These are phyloP conservation scores for Rhineura floridana DNA, from an alignment of 2,113 vertebrate species.

Conservation along the genomic window DNA sequence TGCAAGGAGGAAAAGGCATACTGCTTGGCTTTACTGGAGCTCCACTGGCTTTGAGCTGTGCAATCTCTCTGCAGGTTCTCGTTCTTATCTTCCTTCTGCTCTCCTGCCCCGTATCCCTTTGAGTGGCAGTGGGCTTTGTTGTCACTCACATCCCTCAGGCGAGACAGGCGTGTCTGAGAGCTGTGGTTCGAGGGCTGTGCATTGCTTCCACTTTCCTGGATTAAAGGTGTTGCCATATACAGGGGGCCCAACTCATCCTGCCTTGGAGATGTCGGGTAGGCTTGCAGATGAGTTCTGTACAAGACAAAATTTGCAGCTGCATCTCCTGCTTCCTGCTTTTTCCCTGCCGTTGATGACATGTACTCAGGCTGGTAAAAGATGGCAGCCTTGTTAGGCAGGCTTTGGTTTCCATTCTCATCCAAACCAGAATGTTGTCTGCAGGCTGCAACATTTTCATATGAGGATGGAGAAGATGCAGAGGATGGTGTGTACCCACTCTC, in stretches of 20 bases:
- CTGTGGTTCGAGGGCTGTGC: conserved; percentile 53
- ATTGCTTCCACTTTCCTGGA: conserved; percentile 25
- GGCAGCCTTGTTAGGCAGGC: conserved; percentile 62
- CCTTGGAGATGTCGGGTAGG: conserved; percentile 12
- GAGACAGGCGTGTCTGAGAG: conserved; percentile 59
- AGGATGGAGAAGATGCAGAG: neutral
- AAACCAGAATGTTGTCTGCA: conserved; percentile 9
- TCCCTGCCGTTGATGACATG: conserved; percentile 51
- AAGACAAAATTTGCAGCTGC: conserved; percentile 55
- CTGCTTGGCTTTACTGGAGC: conserved; percentile 56
- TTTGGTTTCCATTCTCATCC: conserved; percentile 85
- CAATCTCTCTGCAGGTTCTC: conserved; percentile 36
- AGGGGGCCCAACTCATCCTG: conserved; percentile 52
- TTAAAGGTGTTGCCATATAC: conserved; percentile 30
- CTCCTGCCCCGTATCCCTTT: conserved; percentile 56
- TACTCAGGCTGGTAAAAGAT: conserved; percentile 67
- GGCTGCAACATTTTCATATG: neutral
- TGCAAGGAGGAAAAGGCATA: conserved; percentile 70
- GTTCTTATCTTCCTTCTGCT: conserved; percentile 62
- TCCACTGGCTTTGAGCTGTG: conserved; percentile 58
- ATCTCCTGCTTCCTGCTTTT: conserved; percentile 63
- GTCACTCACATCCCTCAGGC: conserved; percentile 54
- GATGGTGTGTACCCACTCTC: conserved; percentile 75
- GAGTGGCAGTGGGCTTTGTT: conserved; percentile 49
- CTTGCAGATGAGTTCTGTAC: conserved; percentile 70